Base-by-base conservation (phyloP, 2,797 vertebrate species). In the Argyrosomus regius region DNA sequence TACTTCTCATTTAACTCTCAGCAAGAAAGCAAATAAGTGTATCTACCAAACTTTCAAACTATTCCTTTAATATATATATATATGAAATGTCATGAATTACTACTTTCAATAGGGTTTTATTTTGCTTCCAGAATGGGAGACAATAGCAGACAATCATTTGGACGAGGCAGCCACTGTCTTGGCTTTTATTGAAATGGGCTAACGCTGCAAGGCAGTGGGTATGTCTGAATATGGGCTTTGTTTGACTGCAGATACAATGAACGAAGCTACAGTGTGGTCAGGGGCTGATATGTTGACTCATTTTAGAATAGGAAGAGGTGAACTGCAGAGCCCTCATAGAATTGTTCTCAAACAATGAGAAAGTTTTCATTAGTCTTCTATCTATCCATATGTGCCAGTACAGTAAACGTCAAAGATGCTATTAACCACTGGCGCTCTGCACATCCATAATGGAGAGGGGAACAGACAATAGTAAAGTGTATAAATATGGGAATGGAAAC, bases 191-290 rank as follows among this genome's bases (percentile, higher is more conserved):
- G 79, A 82, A 78, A 80, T 52, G 28, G 72, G 70, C 77, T 77
- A 67, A 80, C 1, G 11, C 82, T 70, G 84, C n/a, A 17, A 58
- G 28, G 80, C 75, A 22, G 61, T 59, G 62, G 64, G 56, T 75
- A 89, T 90, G 87, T 92, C 78, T 65, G 72, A 89, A 90, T 72
- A 64, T 39, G 11, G 70, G 54, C 82, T 91, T 87, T 90, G 86
- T 89, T 75, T 78, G 78, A 86, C 79, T 66, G 82, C 73, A 54
- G 82, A 89, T 73, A 90, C 81, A 90, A 88, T 89, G 82, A 80
- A 79, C 41, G 22, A 14, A 65, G 86, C 73, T 16, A 16, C 79
- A 70, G 80, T 56, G 14, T 84, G 89, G 84, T 78, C 83, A 69
- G 61, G 69, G 70, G 75, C 54, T 81, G 92, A 93, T 93, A 91